phyloP scores from a whole-genome alignment of 2,888 invertebrate genomes.

The Autographa gamma region DNA sequence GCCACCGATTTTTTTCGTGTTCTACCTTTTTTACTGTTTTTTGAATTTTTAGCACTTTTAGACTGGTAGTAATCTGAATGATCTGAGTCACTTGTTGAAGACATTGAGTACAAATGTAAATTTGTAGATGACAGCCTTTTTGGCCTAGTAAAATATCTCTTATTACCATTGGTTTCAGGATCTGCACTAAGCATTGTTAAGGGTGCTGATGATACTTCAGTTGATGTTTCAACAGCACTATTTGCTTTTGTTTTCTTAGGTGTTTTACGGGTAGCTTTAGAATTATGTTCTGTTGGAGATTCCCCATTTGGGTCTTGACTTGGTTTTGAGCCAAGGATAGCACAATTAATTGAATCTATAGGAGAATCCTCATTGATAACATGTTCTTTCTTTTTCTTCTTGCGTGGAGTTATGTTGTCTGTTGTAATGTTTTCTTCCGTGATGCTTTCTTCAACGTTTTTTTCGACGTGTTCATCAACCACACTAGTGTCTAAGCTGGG shows the following conservation, averaged over 20 bases:
- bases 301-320: slow-evolving; percentile 18
- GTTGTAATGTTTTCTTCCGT: too few species aligned
- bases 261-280: slow-evolving; percentile 42
- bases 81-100: neutral
- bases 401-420: too few species aligned
- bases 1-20: slow-evolving; percentile 10
- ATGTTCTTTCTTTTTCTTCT: slow-evolving; percentile 12
- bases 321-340: slow-evolving; percentile 13
- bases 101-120: too few species aligned
- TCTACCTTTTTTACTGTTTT: neutral
- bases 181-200: slow-evolving; percentile 50
- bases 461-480: neutral
- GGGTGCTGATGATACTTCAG: slow-evolving; percentile 38
- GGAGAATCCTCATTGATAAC: slow-evolving; percentile 1
- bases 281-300: slow-evolving; percentile 22
- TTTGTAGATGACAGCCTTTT: neutral
- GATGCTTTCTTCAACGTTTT: neutral
- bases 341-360: slow-evolving; percentile 15
- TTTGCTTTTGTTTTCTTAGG: slow-evolving; percentile 53
- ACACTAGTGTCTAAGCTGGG: slow-evolving; percentile 23
- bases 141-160: slow-evolving; percentile 38
- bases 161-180: slow-evolving; percentile 37
- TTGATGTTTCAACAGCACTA: slow-evolving; percentile 11
- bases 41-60: neutral
- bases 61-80: neutral